Evolutionary conservation across 2,888 invertebrate genomes (phyloP).

Genomic region (Heliconius ethilla): DNA sequence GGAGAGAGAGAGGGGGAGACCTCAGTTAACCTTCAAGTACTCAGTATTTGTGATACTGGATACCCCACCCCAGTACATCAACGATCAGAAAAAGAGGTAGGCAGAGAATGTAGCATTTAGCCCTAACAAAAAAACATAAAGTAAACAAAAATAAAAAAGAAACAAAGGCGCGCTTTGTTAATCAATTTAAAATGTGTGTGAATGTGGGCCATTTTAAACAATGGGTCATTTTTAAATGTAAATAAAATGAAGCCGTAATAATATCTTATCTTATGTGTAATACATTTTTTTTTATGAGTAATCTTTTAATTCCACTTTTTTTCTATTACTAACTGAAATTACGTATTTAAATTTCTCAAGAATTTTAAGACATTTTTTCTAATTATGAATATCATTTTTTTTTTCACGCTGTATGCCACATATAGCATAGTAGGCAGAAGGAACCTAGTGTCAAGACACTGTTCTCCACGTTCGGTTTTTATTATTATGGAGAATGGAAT

Average conservation of each 20-base stretch:
- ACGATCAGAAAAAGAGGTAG: background rate
- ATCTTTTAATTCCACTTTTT: background rate
- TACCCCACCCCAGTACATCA: no score
- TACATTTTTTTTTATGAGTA: background rate
- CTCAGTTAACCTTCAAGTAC: background rate
- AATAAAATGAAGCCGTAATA: background rate
- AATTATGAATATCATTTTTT: background rate
- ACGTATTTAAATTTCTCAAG: background rate
- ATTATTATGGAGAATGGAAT: no score
- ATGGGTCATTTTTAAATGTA: background rate
- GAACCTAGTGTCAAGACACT: background rate
- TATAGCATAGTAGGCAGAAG: background rate
- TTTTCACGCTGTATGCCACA: background rate
- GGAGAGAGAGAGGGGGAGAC: background rate
- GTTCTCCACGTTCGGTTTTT: background rate
- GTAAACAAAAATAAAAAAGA: background rate
- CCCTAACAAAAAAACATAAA: background rate
- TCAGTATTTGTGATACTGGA: background rate
- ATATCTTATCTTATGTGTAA: background rate
- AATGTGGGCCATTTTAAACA: background rate
- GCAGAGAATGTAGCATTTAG: background rate
- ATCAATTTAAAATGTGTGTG: background rate
- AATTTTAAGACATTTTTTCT: background rate
- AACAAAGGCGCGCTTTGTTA: background rate
- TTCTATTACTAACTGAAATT: background rate